A percentile compares a stretch with the other conserved stretches of the same genome.
phyloP scores from a whole-genome alignment of 2,113 vertebrate species.

The Nibea coibor region DNA sequence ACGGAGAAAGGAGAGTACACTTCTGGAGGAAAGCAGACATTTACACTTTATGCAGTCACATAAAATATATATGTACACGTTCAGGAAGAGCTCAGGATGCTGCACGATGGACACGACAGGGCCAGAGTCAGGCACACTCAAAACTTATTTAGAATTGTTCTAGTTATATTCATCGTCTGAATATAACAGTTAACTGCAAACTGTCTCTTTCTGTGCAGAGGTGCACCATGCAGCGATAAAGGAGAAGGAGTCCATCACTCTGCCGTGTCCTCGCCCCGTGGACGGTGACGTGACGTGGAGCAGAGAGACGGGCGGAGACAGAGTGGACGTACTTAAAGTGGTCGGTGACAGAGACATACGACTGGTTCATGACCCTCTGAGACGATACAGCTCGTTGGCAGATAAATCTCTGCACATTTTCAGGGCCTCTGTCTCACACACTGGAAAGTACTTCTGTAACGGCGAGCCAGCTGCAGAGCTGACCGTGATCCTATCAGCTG shows the following conservation, averaged over 20 bases:
- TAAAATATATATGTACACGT: too few relatives aligned
- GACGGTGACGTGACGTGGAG: slow-evolving; percentile 12
- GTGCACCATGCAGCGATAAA: background rate
- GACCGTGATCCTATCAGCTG: background rate
- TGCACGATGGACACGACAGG: too few relatives aligned
- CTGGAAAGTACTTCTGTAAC: background rate
- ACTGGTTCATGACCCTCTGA: background rate
- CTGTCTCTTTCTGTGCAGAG: background rate
- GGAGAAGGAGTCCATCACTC: fast-evolving
- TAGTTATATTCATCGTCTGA: too few relatives aligned
- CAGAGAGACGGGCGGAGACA: background rate
- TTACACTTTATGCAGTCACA: too few relatives aligned
- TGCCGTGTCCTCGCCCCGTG: background rate
- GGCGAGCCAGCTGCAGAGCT: background rate
- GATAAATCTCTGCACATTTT: background rate
- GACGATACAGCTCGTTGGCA: background rate
- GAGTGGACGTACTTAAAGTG: fast-evolving
- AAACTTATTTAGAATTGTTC: too few relatives aligned
- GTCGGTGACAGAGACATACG: fast-evolving
- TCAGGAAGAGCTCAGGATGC: too few relatives aligned
- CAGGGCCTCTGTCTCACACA: background rate
- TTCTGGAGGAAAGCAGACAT: too few relatives aligned
- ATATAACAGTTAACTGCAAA: too few relatives aligned
- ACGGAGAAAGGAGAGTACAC: too few relatives aligned
- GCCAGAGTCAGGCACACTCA: too few relatives aligned